Evolutionary conservation across 2,113 vertebrate genomes (phyloP), one percentile per base, ranked within the genome.

Genomic region (Suricata suricatta): DNA sequence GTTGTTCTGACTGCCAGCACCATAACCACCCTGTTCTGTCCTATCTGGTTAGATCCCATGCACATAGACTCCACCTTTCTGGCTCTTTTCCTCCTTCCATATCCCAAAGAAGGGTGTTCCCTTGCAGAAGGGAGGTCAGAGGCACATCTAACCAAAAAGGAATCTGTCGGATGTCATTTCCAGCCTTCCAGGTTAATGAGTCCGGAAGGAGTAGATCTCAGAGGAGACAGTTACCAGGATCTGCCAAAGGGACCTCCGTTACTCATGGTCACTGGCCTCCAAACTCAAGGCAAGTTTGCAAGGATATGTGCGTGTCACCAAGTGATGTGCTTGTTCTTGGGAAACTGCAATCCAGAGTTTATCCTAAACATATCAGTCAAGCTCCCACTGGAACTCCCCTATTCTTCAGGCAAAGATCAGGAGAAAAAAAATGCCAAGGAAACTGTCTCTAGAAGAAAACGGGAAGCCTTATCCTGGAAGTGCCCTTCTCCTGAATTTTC

Each of bases 301-400:
- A 64, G 50, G 4, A 1, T 50, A 33, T 86, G 66, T 95, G 79
- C 69, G 90, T 77, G 35, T 72, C 84, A 52, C 57, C 77, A 92
- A 93, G 41, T 54, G n/a, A 79, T 50, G 19, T 63, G 21, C 77
- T 90, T 88, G 50, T 95, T 93, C 96, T 90, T 90, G 71, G 71
- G 80, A 92, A 97, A 96, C 81, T 52, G 83, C 74, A 77, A 95
- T 21, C 11, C 35, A 77, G 95, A 95, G 94, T 96, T 93, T 87
- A 90, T 81, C 84, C 82, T 68, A 81, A 94, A 60, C 21, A 85
- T 71, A 52, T 69, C 93, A 86, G 82, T 92, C 87, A 72, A 29
- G 54, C 27, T 96, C 83, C 87, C 64, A 2, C 10, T 87, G 68
- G 90, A 90, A 33, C 33, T 88, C 64, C 41, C 19, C 95, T 97